Base-by-base conservation (phyloP, 1,140 invertebrate genomes). In the Zaprionus africanus region DNA sequence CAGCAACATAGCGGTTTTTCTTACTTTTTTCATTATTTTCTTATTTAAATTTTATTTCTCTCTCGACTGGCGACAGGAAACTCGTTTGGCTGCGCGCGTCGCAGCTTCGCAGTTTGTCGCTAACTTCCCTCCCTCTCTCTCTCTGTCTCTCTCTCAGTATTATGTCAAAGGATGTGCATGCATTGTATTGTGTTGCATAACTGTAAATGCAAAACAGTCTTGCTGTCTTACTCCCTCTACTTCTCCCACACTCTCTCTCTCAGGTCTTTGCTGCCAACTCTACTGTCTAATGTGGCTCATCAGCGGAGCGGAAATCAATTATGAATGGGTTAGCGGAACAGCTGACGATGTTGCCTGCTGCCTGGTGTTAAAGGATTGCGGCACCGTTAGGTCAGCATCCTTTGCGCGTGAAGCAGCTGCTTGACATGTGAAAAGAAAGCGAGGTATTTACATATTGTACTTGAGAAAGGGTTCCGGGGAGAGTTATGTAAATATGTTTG, bases 141-240 rank as follows among this genome's bases (percentile, higher is more conserved):
- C 51, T 19, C 28, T 72, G 31, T 58, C 56, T 56, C 4, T 41
- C 36, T 62, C 49, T 26, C 12, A 13, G 49, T 76, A 73, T 82
- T 82, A 79, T 86, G 76, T 76, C 82, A 76, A 86, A 79, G 84
- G 82, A 79, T 76, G 73, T 64, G 79, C 58, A 76, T 73, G 79
- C 82, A 86, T 86, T 83, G 81, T 84, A 64, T 79, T 74, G 53
- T 75, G 63, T 84, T 86, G 82, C 82, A 86, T 86, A 86, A 86
- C 82, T 82, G 82, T 86, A 73, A 83, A 83, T 82, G 76, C 81
- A 82, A 82, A 82, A 73, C 80, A 78, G 46, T 49, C 2, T 49
- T 49, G 43, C n/a, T 65, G 76, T 53, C 51, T 64, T 59, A 53
- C 46, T 65, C 60, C 12, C 49, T 34, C 60, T 43, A 24, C 43